Evolutionary conservation across 2,888 invertebrate species (phyloP), one percentile per base, ranked within the genome.

Genomic region (Chloroclysta siterata): DNA sequence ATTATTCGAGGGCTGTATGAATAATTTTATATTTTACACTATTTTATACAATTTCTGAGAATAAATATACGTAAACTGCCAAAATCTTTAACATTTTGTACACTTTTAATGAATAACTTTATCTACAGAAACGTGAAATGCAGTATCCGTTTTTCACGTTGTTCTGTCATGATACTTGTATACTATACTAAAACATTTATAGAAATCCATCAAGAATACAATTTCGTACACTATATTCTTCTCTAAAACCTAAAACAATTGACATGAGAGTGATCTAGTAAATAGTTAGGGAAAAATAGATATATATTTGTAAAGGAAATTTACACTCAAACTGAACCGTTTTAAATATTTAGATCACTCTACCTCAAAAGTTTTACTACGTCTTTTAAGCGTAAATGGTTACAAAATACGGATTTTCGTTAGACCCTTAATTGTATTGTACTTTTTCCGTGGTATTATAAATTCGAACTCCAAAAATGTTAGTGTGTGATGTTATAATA

Each of bases 391-490:
- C 46, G 5, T 46, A 46, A 46, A 46, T 46, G 5, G 10, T 17
- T 46, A 46, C 17, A 46, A 46, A 46, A 46, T 46, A 46, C 17
- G 11, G 36, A 39, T 39, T 39, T 46, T 46, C 10, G 15, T 15
- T 10, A 46, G 17, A 15, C 17, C 11, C n/a, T 17, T 4, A 46
- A 46, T 15, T 46, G 17, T 46, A 46, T 46, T 46, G 44, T 46
- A 46, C 46, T 17, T 17, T 46, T 46, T 46, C 46, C 17, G 17
- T 5, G 11, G 46, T 46, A 11, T 46, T 46, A 46, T 46, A 46
- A 46, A 46, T 46, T 46, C 46, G 46, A 46, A 46, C 4, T 11
- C 2, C 17, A 17, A 17, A 2, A 46, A 46, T 17, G 3, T 46
- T 46, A 17, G 11, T 8, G 2, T 36, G 8, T 8, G 36, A 36